Conservation (phyloP, 2,797 vertebrate species). For the Moxostoma hubbsi region DNA sequence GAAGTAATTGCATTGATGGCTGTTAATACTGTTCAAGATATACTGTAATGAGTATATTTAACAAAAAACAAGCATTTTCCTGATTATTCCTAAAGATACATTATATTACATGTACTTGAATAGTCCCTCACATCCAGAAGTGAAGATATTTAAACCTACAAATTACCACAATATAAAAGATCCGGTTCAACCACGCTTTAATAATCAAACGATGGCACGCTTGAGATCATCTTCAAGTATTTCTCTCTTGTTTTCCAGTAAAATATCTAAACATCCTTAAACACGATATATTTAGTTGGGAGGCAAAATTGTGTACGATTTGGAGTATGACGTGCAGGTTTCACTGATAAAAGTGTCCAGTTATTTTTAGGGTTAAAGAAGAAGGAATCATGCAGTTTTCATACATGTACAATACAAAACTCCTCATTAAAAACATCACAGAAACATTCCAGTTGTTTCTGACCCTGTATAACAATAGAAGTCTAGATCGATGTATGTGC, state of each 20-base stretch:
- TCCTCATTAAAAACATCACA: slow-evolving; percentile 49
- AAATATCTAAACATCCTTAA: no score
- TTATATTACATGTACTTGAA: background rate
- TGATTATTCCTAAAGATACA: slow-evolving; percentile 33
- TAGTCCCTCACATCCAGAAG: background rate
- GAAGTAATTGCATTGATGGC: slow-evolving; percentile 53
- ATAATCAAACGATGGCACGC: background rate
- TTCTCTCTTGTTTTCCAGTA: no score
- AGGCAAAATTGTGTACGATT: no score
- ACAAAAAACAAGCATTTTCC: slow-evolving; percentile 33
- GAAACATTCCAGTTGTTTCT: slow-evolving; percentile 9
- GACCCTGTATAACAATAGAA: slow-evolving; percentile 17
- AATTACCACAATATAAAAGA: slow-evolving; percentile 2
- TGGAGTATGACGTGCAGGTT: background rate
- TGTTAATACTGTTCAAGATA: slow-evolving; percentile 64
- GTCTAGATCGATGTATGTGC: slow-evolving; percentile 38
- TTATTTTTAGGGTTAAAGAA: slow-evolving; percentile 19
- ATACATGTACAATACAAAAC: slow-evolving; percentile 31
- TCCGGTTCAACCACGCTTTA: background rate
- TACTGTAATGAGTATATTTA: slow-evolving; percentile 27
- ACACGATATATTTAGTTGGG: no score
- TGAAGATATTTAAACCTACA: slow-evolving; percentile 1
- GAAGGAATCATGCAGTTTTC: slow-evolving; percentile 19
- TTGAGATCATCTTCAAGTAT: no score
- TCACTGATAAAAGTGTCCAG: background rate